Evolutionary conservation across 1,140 invertebrate genomes (phyloP).

Genomic region (Lerema accius): DNA sequence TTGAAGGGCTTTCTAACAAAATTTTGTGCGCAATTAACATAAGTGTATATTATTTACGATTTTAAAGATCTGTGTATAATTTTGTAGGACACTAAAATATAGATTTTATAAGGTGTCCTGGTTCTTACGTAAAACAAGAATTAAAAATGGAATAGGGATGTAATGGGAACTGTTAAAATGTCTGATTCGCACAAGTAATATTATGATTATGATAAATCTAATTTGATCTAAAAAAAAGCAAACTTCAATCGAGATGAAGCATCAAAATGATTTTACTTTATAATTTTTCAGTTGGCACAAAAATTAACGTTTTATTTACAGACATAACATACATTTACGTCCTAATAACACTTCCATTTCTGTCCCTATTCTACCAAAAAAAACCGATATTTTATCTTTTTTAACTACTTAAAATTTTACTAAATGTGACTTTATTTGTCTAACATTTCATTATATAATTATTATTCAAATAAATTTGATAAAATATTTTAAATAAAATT

Average conservation of each 20-base stretch:
- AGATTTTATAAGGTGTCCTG: neutral
- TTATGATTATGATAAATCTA: no score
- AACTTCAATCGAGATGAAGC: no score
- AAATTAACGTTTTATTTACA: no score
- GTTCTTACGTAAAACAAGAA: neutral
- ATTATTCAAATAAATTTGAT: neutral
- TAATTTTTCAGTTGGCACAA: no score
- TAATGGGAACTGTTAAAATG: neutral
- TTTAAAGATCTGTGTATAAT: neutral
- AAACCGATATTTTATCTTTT: neutral
- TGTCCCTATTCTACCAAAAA: neutral
- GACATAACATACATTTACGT: no score
- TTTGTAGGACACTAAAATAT: neutral
- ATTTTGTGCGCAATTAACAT: conserved; percentile 37
- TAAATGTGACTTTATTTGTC: no score
- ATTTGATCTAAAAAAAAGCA: no score
- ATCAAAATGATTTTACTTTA: no score
- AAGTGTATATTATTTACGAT: conserved; percentile 7
- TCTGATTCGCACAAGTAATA: no score
- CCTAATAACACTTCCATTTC: neutral
- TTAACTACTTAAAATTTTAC: no score
- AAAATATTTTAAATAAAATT: neutral
- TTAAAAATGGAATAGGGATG: neutral
- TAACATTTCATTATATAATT: no score
- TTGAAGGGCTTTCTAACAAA: conserved; percentile 35